Percentiles rank a stretch among this genome's conserved stretches.
These are phyloP conservation scores for Helicoverpa assulta DNA, from an alignment of 2,888 invertebrate genomes.

Conservation along the genomic window DNA sequence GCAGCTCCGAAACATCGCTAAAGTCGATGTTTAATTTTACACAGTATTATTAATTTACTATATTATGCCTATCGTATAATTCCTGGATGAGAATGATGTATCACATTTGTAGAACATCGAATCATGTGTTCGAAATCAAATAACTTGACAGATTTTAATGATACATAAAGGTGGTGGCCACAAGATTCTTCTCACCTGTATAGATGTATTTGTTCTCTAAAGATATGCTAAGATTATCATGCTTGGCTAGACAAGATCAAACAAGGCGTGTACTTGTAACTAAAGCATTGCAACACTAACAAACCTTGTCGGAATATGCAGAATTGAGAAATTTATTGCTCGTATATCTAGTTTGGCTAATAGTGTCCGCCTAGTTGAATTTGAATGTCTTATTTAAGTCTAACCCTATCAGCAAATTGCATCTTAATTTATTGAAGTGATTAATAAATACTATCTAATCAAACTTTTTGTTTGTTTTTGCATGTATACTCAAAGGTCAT, in stretches of 20 bases:
- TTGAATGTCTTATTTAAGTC: conserved; percentile 41
- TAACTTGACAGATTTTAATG: neutral
- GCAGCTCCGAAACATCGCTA: conserved; percentile 52
- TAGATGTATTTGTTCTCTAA: conserved; percentile 8
- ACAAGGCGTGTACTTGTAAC: conserved; percentile 23
- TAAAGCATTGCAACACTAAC: conserved; percentile 33
- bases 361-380: conserved; percentile 30
- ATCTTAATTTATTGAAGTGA: conserved; percentile 48
- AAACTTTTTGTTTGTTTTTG: conserved; percentile 8
- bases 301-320: conserved; percentile 28
- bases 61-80: neutral
- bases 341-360: conserved; percentile 37
- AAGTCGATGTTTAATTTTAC: conserved; percentile 27
- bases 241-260: conserved; percentile 28
- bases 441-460: conserved; percentile 40
- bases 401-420: conserved; percentile 33
- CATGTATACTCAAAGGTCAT: conserved; percentile 6
- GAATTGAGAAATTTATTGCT: conserved; percentile 36
- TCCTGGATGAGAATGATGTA: neutral
- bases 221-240: conserved; percentile 10
- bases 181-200: conserved; percentile 34
- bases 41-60: conserved; percentile 8
- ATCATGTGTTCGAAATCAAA: neutral
- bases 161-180: neutral
- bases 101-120: neutral